Evolutionary conservation across 37 sponge, comb jelly and placozoan genomes (phyloP).

Genomic region (Chondrilla cf. caribensis): DNA sequence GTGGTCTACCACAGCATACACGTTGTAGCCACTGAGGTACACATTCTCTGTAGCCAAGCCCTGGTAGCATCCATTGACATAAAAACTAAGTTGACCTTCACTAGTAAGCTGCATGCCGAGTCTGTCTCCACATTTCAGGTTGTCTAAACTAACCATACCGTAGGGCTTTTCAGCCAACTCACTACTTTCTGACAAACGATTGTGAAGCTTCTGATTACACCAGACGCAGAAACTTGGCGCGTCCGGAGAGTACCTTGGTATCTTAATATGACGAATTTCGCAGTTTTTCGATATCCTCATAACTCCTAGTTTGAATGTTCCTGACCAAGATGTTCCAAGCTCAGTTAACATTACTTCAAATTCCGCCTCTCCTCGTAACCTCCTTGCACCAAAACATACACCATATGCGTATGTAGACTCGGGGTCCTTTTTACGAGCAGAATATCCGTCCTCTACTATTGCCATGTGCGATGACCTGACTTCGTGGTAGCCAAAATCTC

Average conservation of each 20-base stretch:
- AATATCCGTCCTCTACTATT: slow-evolving; percentile 36
- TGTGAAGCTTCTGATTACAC: slow-evolving; percentile 73
- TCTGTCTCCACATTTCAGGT: slow-evolving; percentile 52
- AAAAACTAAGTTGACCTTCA: slow-evolving; percentile 63
- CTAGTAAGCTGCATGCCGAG: slow-evolving; percentile 55
- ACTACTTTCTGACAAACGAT: slow-evolving; percentile 6
- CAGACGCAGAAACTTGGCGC: slow-evolving; percentile 69
- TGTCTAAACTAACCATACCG: slow-evolving; percentile 56
- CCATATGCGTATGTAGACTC: slow-evolving; percentile 65
- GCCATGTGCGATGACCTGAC: slow-evolving; percentile 24
- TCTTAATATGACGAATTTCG: not conserved
- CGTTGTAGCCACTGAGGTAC: slow-evolving; percentile 45
- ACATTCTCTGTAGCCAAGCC: slow-evolving; percentile 59
- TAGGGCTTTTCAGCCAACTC: slow-evolving; percentile 36
- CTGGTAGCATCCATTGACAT: slow-evolving; percentile 64
- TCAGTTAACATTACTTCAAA: slow-evolving; percentile 69
- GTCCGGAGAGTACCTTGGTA: slow-evolving; percentile 85
- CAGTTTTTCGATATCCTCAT: slow-evolving; percentile 30
- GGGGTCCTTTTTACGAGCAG: slow-evolving; percentile 67
- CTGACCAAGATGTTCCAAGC: slow-evolving; percentile 82
- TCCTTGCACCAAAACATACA: slow-evolving; percentile 53
- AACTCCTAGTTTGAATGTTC: slow-evolving; percentile 82
- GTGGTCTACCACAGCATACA: slow-evolving; percentile 83
- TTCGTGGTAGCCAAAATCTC: slow-evolving; percentile 19
- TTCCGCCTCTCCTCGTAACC: slow-evolving; percentile 61